phyloP scores from a whole-genome alignment of 1,140 invertebrate genomes.

The Caenorhabditis brenneri region DNA sequence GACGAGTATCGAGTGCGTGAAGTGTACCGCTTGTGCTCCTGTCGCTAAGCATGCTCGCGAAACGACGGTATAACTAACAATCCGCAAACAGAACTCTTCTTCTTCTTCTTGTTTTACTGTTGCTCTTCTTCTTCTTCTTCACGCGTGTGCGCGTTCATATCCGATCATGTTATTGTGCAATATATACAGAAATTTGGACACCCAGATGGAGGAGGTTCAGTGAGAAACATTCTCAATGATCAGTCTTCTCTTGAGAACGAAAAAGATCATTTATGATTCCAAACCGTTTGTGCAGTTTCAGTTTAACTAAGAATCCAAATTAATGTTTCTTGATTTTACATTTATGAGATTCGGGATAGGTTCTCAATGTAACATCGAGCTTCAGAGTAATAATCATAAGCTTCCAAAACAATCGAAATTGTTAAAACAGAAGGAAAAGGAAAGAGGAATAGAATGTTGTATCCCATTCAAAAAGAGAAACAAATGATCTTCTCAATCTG shows the following conservation, averaged over 20 bases:
- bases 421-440: background rate
- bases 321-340: no score
- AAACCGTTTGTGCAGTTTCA: no score
- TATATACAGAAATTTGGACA: background rate
- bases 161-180: slow-evolving; percentile 2
- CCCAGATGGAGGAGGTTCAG: background rate
- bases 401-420: no score
- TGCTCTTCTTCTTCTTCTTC: background rate
- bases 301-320: no score
- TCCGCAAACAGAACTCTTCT: slow-evolving; percentile 9
- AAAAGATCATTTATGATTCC: no score
- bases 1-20: slow-evolving; percentile 33
- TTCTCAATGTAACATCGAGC: no score
- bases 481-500: slow-evolving; percentile 39
- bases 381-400: no score
- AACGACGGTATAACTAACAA: slow-evolving; percentile 31
- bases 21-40: slow-evolving; percentile 32
- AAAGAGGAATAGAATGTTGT: background rate
- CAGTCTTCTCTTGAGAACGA: no score
- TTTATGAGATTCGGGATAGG: no score
- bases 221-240: background rate
- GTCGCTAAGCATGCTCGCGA: slow-evolving; percentile 33
- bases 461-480: background rate
- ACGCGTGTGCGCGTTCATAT: background rate
- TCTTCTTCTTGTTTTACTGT: slow-evolving; percentile 6